Evolutionary conservation across 2,797 vertebrate genomes (phyloP), one percentile per base, ranked within the genome.

Genomic region (Bradypus variegatus): DNA sequence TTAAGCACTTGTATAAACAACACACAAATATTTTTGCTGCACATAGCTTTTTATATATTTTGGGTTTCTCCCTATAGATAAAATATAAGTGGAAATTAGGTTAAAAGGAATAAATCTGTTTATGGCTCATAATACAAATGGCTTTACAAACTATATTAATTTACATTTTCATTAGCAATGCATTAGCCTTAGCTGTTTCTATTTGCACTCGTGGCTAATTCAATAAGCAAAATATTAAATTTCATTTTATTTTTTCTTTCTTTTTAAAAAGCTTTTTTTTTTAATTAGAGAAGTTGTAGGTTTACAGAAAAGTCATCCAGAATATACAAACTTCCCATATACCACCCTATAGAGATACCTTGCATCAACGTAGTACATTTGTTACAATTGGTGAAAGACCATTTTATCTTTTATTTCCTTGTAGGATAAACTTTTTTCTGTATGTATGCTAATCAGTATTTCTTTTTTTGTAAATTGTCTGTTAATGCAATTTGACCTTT

Each of bases 51-150:
- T 70, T 41, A 6, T 12, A 29, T 83, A 27, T 73, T 53, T 80
- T 94, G 50, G n/a, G 45, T 70, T 77, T 77, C 53, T 94, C 86
- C 38, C 64, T 72, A 60, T 72, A 62, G 45, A 89, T 81, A 91
- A 88, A 75, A 60, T 60, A n/a, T 27, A 82, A 65, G 31, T 77
- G 50, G 55, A 89, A 78, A 38, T 11, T 72, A 88, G 69, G 38
- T 73, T 73, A 65, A 89, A 86, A 86, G 27, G 38, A 89, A 70
- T 81, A 72, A 77, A 50, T 77, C 38, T 64, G 8, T 60, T 48
- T 82, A 62, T 73, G 14, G 19, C 31, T 89, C 77, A 82, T 65
- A 89, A 83, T 67, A 65, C 60, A 94, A 78, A 82, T 45, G 65
- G 55, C 36, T 48, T 89, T 72, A n/a, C 64, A 91, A 89, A 77